Percentiles rank a stretch among this genome's conserved stretches.
Conservation (phyloP, 2,797 vertebrate species). For the Eulemur mongoz region DNA sequence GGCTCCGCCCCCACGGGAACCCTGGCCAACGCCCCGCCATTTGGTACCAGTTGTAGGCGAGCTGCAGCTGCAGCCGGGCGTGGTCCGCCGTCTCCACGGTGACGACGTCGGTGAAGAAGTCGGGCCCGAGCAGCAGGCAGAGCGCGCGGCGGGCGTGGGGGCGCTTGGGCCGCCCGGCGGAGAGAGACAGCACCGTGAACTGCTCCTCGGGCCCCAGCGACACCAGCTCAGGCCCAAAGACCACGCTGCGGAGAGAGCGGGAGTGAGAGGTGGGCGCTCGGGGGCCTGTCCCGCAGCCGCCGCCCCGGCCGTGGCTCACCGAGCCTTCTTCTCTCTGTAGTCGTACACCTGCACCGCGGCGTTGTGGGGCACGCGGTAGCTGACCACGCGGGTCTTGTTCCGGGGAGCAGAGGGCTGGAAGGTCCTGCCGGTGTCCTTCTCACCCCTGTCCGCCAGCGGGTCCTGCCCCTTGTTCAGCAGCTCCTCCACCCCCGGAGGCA, state of each 20-base stretch:
- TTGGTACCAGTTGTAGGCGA: conserved; percentile 94
- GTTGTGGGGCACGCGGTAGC: conserved; percentile 93
- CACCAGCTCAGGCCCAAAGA: conserved; percentile 94
- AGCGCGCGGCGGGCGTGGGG: conserved; percentile 91
- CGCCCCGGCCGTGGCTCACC: conserved; percentile 80
- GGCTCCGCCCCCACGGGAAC: background rate
- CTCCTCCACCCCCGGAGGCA: conserved; percentile 89
- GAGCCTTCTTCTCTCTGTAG: conserved; percentile 92
- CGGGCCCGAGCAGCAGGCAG: conserved; percentile 93
- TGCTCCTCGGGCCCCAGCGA: conserved; percentile 94
- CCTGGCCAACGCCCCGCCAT: rapidly evolving
- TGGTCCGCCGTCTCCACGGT: conserved; percentile 95
- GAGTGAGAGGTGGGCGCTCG: background rate
- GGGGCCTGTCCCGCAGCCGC: rapidly evolving
- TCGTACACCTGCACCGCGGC: conserved; percentile 95
- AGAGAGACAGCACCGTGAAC: conserved; percentile 94
- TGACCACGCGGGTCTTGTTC: conserved; percentile 87
- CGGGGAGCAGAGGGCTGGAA: conserved; percentile 30
- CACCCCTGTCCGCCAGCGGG: conserved; percentile 86
- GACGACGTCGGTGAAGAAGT: conserved; percentile 95
- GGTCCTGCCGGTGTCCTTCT: rapidly evolving
- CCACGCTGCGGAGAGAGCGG: conserved; percentile 85
- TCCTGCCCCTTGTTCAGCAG: conserved; percentile 86
- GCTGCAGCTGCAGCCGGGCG: conserved; percentile 93
- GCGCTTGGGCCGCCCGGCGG: conserved; percentile 91